Base-by-base conservation (phyloP, 2,113 vertebrate species). In the Turnix velox region DNA sequence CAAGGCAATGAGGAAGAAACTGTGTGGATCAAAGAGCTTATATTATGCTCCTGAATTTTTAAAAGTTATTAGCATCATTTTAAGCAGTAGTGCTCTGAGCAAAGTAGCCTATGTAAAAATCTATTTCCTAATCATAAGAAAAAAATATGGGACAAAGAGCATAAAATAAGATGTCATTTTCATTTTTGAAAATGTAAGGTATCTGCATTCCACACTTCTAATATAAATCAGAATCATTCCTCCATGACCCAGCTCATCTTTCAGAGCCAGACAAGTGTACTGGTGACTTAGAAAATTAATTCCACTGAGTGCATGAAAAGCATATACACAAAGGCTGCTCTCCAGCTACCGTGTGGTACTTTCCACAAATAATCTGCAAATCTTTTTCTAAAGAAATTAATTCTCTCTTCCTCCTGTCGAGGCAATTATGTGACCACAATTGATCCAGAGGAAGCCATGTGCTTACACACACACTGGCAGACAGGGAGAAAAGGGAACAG, bases 1-100 rank as follows among this genome's bases (percentile, higher is more conserved):
- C n/a, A 87, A 89, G n/a, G 69, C 73, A 91, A 72, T n/a, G 49
- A 89, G 73, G 69, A 91, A 89, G 40, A 76, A 22, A 61, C 12
- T 10, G 1, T 7, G 11, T 3, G 0, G 27, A 91, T 74, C 31
- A 82, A 72, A 95, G 62, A 85, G 12, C 16, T n/a, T 25, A 3
- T 8, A 45, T 75, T 82, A 57, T 85, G 40, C 66, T 76, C 15
- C 49, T 79, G 62, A 84, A 72, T 84, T 75, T 78, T 78, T n/a
- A 48, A 48, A 3, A 6, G 23, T 80, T 86, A 86, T 69, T 66
- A 73, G 45, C 67, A 81, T 18, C 22, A 43, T 49, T 72, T 55
- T 43, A 86, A 71, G 30, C 19, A 87, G 13, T 18, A 63, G 24
- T 9, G 30, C 57, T 94, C 68, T 52, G 31, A 91, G 78, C 20